Base-by-base conservation (phyloP, 64 coral and sea anemone species). In the Stichodactyla helianthus region DNA sequence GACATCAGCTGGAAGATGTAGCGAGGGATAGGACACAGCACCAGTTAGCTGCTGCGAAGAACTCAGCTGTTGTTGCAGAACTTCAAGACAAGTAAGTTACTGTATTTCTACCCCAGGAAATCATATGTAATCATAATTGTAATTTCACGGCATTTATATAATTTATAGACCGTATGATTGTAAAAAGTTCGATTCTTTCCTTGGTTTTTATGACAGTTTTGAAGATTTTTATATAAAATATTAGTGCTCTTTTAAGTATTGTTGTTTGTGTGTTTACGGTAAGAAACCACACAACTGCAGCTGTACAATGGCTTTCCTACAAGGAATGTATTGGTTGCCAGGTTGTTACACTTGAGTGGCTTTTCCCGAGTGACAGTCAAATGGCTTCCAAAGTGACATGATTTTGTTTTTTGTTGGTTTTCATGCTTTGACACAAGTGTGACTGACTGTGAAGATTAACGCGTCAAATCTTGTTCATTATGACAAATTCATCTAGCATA, bases 71-170 rank as follows among this genome's bases (percentile, higher is more conserved):
- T 15, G 91, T 94, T 8, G 86, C 90, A 5, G 97, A 99, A 51
- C 70, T 99, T 18, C 91, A 95, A 65, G 93, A 99, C 87, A 99
- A 94, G 97, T 99, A 82, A 88, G 95, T 57, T 3, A n/a, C n/a
- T n/a, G n/a, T n/a, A 86, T 53, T 50, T 28, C 14, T 53, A 20
- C 18, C 61, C 61, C 61, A 64, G 10, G 35, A 80, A 20, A 79
- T 52, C 19, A 52, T 81, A 13, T 81, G 51, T 27, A 31, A n/a
- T 74, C 22, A n/a, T n/a, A 65, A 59, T 65, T 65, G 35, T 44
- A 65, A 65, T 74, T 74, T 74, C 10, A 31, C n/a, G 68, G 22
- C 68, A 74, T 35, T 74, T 74, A 74, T 44, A 44, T 74, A 74
- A 31, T 74, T 74, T 14, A 74, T 74, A 74, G 23, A 31, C 25